These are phyloP conservation scores for Eurystomus glaucurus DNA, from an alignment of 2,797 vertebrate genomes.

Conservation along the genomic window DNA sequence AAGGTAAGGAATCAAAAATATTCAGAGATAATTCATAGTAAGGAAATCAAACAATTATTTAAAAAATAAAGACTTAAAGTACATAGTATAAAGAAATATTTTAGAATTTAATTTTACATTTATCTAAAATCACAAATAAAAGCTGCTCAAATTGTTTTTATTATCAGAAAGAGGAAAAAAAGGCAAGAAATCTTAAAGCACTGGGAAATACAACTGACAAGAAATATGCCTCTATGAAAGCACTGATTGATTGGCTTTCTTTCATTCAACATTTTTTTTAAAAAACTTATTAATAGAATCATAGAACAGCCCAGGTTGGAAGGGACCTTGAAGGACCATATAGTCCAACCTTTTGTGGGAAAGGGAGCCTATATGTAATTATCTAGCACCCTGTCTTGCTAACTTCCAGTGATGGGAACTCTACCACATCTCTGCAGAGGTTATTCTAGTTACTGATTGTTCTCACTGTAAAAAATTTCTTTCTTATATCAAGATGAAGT, in stretches of 20 bases:
- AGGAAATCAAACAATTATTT: background rate
- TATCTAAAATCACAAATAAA: background rate
- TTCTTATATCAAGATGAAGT: background rate
- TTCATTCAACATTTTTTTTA: accelerated
- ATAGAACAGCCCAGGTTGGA: background rate
- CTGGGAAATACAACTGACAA: background rate
- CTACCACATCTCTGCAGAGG: background rate
- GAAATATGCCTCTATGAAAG: background rate
- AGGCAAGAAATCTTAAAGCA: background rate
- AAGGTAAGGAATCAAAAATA: background rate
- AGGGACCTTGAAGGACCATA: background rate
- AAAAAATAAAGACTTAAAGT: background rate
- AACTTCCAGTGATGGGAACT: background rate
- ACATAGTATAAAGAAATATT: background rate
- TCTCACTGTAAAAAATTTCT: background rate
- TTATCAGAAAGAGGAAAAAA: background rate
- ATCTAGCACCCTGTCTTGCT: background rate
- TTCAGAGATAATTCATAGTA: background rate
- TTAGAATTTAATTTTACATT: background rate
- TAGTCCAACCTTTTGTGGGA: background rate
- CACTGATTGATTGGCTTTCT: background rate
- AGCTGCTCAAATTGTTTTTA: background rate
- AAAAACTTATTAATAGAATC: background rate
- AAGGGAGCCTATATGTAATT: background rate
- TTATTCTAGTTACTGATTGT: background rate